Evolutionary conservation across 2,113 vertebrate species (phyloP).

Genomic region (Maccullochella peelii): DNA sequence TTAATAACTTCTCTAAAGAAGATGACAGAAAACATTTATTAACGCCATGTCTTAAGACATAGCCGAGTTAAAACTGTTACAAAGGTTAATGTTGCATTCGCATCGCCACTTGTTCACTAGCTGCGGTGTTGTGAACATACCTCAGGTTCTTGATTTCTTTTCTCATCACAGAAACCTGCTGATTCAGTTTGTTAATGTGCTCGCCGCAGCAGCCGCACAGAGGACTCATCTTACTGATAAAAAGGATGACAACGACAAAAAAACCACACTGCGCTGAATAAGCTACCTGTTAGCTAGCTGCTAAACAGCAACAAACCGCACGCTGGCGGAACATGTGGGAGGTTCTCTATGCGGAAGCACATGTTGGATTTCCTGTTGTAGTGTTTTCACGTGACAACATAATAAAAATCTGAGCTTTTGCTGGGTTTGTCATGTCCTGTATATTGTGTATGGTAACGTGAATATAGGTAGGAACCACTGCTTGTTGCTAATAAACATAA

Average conservation of each 20-base stretch:
- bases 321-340: background rate
- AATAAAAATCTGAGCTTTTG: accelerated
- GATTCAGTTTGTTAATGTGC: conserved; percentile 61
- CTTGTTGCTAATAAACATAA: no score
- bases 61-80: background rate
- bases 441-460: background rate
- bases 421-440: accelerated
- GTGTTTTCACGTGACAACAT: conserved; percentile 28
- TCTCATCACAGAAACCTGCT: conserved; percentile 85
- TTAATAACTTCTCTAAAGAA: background rate
- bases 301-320: background rate
- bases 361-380: conserved; percentile 30
- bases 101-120: background rate
- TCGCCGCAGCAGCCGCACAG: conserved; percentile 66
- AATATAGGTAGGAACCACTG: background rate
- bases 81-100: background rate
- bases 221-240: conserved; percentile 63
- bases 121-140: conserved; percentile 54
- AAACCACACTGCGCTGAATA: no score
- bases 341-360: conserved; percentile 39
- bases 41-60: background rate
- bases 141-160: conserved; percentile 86
- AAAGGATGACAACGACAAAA: no score
- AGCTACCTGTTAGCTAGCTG: background rate
- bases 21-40: background rate